phyloP scores from a whole-genome alignment of 2,888 invertebrate genomes.

The Heliconius hortense region DNA sequence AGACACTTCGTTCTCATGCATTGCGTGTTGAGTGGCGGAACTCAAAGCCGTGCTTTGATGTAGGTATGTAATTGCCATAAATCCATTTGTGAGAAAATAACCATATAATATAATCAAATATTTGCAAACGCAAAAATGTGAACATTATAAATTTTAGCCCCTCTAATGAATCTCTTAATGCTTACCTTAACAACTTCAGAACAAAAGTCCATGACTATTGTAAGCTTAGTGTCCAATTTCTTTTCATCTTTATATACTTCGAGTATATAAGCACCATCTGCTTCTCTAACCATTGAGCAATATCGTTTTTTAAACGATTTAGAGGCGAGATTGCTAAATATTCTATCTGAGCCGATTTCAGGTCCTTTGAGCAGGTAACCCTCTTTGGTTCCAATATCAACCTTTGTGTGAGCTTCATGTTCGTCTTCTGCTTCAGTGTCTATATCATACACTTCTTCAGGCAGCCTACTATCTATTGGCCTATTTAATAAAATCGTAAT shows the following conservation, averaged over 20 bases:
- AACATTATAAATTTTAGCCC: not conserved
- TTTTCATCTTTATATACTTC: conserved; percentile 97
- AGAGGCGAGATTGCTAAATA: conserved; percentile 95
- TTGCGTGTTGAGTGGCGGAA: not conserved
- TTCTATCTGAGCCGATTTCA: conserved; percentile 93
- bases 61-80: not conserved
- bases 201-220: conserved; percentile 96
- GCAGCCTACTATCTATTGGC: conserved; percentile 65
- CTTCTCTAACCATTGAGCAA: conserved; percentile 94
- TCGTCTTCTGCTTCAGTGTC: conserved; percentile 92
- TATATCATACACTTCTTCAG: conserved; percentile 94
- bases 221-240: conserved; percentile 94
- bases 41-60: not conserved
- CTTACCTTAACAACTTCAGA: conserved; percentile 91
- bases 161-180: not conserved
- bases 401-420: conserved; percentile 87
- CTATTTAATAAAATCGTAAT: conserved; percentile 48
- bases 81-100: not conserved
- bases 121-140: not conserved
- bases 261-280: conserved; percentile 94
- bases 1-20: too few species aligned
- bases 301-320: conserved; percentile 95
- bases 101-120: not conserved
- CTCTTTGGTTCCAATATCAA: conserved; percentile 92
- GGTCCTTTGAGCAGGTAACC: conserved; percentile 96